These are phyloP conservation scores for Hydrocynus forskahlii DNA, from an alignment of 2,797 vertebrate species.

Conservation along the genomic window DNA sequence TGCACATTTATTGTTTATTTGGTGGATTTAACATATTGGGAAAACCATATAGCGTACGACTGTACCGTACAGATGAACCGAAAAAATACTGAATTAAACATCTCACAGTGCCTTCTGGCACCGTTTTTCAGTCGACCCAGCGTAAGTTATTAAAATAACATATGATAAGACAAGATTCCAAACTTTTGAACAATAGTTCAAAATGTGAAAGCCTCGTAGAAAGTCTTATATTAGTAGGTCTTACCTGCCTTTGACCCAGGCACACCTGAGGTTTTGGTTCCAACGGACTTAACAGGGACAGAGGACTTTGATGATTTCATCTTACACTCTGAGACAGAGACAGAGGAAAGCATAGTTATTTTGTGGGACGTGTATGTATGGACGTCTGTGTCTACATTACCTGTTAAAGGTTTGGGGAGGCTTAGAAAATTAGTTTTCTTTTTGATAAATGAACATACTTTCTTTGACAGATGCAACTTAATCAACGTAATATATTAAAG, in stretches of 20 bases:
- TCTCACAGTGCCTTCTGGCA: no score
- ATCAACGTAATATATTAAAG: neutral
- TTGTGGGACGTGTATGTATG: neutral
- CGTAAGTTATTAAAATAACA: neutral
- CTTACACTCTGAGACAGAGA: slow-evolving; percentile 57
- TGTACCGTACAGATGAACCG: no score
- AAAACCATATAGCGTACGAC: no score
- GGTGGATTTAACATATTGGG: no score
- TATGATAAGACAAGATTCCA: neutral
- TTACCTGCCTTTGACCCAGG: slow-evolving; percentile 52
- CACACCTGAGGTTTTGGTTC: slow-evolving; percentile 33
- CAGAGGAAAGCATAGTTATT: neutral
- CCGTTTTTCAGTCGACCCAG: no score
- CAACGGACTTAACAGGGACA: slow-evolving; percentile 30
- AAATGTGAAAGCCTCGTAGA: neutral
- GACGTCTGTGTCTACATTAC: neutral
- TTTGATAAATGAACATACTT: neutral
- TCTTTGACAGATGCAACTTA: no score
- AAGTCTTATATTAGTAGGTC: neutral
- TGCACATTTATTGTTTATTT: no score
- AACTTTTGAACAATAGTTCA: neutral
- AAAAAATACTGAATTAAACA: neutral
- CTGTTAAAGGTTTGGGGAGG: neutral
- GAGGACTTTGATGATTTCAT: slow-evolving; percentile 46
- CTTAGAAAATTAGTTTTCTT: neutral